A percentile compares a stretch with the other conserved stretches of the same genome.
Evolutionary conservation across 2,797 vertebrate species (phyloP).

Genomic region (Bradypodion pumilum): DNA sequence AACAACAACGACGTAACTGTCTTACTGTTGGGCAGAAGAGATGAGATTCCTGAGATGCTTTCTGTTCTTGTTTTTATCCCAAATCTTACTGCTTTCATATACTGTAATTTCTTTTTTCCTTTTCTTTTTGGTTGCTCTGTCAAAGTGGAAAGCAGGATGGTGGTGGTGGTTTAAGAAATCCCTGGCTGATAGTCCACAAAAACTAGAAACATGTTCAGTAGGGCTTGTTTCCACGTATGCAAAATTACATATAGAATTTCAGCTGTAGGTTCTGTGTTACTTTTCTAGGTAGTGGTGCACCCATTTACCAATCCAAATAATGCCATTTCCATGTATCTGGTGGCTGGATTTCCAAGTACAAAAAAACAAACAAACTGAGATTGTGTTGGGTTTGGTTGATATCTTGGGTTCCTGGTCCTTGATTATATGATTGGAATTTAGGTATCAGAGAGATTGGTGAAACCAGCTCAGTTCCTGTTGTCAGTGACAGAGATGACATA

Average conservation of each 20-base stretch:
- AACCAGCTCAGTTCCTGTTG: not conserved
- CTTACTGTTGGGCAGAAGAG: too few relatives aligned
- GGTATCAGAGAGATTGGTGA: not conserved
- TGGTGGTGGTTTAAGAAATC: not conserved
- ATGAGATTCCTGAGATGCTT: not conserved
- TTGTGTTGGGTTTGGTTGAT: not conserved
- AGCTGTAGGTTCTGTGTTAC: not conserved
- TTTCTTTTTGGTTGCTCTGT: not conserved
- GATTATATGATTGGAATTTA: not conserved
- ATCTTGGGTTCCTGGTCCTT: not conserved
- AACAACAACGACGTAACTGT: not conserved
- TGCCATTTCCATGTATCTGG: not conserved
- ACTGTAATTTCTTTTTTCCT: too few relatives aligned
- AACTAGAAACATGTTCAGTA: too few relatives aligned
- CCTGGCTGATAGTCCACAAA: not conserved
- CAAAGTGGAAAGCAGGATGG: not conserved
- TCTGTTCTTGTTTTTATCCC: not conserved
- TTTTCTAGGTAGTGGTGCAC: not conserved
- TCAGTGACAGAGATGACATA: not conserved
- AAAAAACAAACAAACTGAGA: not conserved
- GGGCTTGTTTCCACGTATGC: not conserved
- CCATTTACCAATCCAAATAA: not conserved
- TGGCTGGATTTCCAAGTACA: not conserved
- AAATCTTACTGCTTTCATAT: not conserved
- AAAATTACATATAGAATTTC: not conserved